Base-by-base conservation (phyloP, 2,888 invertebrate genomes). In the Euplagia quadripunctaria region DNA sequence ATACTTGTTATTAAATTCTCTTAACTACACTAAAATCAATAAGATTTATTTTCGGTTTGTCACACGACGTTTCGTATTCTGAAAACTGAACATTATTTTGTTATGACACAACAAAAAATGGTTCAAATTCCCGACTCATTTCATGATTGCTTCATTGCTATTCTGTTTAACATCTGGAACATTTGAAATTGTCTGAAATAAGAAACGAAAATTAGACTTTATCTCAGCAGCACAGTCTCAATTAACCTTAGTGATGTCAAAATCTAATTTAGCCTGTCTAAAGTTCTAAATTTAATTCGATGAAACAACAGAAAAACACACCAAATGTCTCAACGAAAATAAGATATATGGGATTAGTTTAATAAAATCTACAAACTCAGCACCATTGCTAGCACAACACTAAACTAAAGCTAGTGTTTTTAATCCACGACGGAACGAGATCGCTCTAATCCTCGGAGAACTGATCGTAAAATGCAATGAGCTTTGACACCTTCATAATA, bases 401-500 rank as follows among this genome's bases (percentile, higher is more conserved):
- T 68, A 43, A 3, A 65, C 65, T n/a, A 43, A 75, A 31, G 41
- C 46, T 31, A 55, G 31, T 70, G 64, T 76, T 74, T 49, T 74
- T 80, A 77, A 81, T 77, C 72, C 71, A 20, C 71, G 55, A 41
- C 55, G 74, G 41, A 81, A 79, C 72, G 72, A 80, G 82, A 51
- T 74, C 42, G 31, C 65, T 41, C 43, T 71, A 71, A 43, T 61
- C 58, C 49, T 72, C 55, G 61, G 70, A 74, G 71, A 68, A 70
- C 63, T 74, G 82, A 70, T 77, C 74, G 55, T 80, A 74, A 81
- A 80, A 74, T 51, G 74, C 67, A 77, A 80, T 73, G 79, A 72
- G 65, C 64, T 72, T 70, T 74, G 71, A 70, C 72, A 81, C 76
- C 67, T 70, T 64, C 41, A 66, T 69, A 69, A 67, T 73, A 55